Conservation (phyloP, 2,113 vertebrate genomes). For the Falcunculus frontatus region DNA sequence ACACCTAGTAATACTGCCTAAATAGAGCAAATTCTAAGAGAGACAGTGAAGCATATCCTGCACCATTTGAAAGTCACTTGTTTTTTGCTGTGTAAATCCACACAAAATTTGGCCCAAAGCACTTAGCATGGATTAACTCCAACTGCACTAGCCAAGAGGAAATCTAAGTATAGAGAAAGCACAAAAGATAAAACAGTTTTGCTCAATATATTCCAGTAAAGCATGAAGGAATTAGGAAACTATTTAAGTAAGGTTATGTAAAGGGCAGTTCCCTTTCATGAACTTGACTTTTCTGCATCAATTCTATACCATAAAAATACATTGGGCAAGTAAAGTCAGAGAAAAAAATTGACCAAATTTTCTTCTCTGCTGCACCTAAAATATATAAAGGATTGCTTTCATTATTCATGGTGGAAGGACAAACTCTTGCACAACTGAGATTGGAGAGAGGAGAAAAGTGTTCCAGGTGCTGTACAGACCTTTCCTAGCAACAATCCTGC, state of each 20-base stretch:
- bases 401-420: neutral
- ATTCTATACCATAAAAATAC: neutral
- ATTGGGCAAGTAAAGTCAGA: neutral
- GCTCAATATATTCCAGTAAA: neutral
- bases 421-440: neutral
- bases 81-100: neutral
- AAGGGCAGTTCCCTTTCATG: neutral
- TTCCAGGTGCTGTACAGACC: neutral
- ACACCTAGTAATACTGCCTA: neutral
- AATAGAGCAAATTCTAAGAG: neutral
- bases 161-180: neutral
- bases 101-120: neutral
- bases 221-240: neutral
- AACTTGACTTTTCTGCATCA: neutral
- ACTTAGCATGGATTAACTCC: neutral
- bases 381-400: neutral
- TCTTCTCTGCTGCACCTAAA: neutral
- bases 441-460: neutral
- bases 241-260: neutral
- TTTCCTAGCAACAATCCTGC: neutral
- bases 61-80: neutral
- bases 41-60: neutral
- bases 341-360: neutral
- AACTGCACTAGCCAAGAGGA: neutral
- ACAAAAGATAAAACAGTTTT: neutral